A percentile compares a stretch with the other conserved stretches of the same genome.
Evolutionary conservation across 2,797 vertebrate genomes (phyloP).

Genomic region (Phoeniculus purpureus): DNA sequence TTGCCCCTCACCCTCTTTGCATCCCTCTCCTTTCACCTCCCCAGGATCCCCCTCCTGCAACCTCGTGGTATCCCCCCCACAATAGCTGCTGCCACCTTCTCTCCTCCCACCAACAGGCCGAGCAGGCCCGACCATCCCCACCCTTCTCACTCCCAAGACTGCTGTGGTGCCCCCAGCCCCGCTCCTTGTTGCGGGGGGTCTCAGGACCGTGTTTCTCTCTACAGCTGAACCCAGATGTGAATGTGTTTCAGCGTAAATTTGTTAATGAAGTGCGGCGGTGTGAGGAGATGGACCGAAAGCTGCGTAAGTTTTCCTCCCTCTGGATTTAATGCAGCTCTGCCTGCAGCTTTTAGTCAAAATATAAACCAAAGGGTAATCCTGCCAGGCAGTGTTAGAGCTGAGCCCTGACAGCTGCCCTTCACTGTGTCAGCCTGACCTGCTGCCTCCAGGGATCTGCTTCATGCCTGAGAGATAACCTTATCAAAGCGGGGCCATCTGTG

Average conservation of each 20-base stretch:
- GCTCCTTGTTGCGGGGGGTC: fast-evolving
- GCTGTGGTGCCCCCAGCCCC: background rate
- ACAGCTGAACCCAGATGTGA: slow-evolving; percentile 96
- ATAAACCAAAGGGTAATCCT: background rate
- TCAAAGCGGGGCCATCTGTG: fast-evolving
- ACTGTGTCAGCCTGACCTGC: fast-evolving
- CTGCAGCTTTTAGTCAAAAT: background rate
- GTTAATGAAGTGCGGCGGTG: slow-evolving; percentile 97
- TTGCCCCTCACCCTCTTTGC: too few species aligned
- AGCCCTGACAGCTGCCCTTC: too few species aligned
- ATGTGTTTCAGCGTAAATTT: slow-evolving; percentile 98
- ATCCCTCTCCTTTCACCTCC: too few species aligned
- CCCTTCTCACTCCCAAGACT: background rate
- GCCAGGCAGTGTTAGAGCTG: fast-evolving
- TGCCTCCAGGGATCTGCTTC: background rate
- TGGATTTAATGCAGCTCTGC: background rate
- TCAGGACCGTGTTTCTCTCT: background rate
- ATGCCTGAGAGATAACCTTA: fast-evolving
- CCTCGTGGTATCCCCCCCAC: too few species aligned
- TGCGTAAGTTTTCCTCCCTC: slow-evolving; percentile 83
- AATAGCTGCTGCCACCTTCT: too few species aligned
- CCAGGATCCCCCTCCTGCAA: too few species aligned
- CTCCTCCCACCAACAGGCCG: too few species aligned
- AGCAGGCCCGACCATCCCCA: background rate
- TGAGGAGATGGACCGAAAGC: slow-evolving; percentile 98